Evolutionary conservation across 2,113 vertebrate species (phyloP).

Genomic region (Hyperopisus bebe): DNA sequence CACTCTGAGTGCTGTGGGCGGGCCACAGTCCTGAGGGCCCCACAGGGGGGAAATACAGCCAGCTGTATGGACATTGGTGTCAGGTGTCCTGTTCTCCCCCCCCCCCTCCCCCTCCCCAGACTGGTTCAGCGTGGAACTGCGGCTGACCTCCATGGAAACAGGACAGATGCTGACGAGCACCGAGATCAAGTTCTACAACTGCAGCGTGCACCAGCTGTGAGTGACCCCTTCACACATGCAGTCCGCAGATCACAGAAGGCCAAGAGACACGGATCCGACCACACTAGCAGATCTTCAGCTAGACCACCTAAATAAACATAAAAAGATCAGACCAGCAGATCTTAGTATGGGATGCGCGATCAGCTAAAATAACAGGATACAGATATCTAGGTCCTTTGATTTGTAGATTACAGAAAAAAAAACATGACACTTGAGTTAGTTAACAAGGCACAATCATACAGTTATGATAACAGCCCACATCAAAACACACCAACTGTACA

Average conservation of each 20-base stretch:
- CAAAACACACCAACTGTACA: background rate
- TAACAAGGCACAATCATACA: background rate
- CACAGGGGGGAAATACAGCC: background rate
- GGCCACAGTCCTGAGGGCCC: background rate
- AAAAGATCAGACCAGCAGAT: slow-evolving; percentile 28
- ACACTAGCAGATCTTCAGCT: slow-evolving; percentile 31
- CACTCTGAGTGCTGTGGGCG: background rate
- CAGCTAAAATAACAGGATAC: background rate
- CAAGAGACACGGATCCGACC: background rate
- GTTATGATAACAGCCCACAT: background rate
- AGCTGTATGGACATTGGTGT: background rate
- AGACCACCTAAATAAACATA: slow-evolving; percentile 42
- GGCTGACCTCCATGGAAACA: slow-evolving; percentile 82
- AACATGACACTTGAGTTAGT: background rate
- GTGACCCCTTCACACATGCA: slow-evolving; percentile 26
- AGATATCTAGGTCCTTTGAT: background rate
- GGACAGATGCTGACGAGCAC: slow-evolving; percentile 88
- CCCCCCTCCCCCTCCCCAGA: slow-evolving; percentile 52
- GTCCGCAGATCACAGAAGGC: slow-evolving; percentile 31
- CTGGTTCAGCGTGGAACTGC: slow-evolving; percentile 81
- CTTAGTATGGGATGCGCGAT: background rate
- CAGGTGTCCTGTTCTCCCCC: background rate
- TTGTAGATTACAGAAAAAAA: background rate
- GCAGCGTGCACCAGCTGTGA: slow-evolving; percentile 92
- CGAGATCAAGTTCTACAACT: slow-evolving; percentile 97